Conservation (phyloP, 2,888 invertebrate species). For the Gastracanthus pulcherrimus region DNA sequence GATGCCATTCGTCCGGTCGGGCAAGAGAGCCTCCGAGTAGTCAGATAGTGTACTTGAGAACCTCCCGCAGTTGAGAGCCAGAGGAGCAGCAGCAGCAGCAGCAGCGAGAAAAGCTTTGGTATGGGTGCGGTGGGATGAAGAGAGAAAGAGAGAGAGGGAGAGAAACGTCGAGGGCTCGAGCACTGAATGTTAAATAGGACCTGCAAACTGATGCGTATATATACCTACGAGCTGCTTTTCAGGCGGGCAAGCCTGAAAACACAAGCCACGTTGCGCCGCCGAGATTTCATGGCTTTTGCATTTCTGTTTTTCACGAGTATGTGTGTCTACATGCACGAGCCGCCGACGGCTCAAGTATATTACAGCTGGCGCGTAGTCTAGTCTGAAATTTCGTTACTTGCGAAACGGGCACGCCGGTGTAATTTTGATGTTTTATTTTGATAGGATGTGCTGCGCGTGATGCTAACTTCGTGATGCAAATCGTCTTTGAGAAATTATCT, state of each 20-base stretch:
- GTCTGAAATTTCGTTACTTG: too few species aligned
- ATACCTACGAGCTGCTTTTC: constrained; percentile 40
- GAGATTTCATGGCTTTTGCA: constrained; percentile 34
- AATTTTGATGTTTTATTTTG: too few species aligned
- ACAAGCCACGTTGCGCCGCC: constrained; percentile 35
- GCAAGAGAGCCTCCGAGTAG: constrained; percentile 10
- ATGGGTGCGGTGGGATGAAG: background rate
- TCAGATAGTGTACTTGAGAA: constrained; percentile 28
- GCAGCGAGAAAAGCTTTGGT: constrained; percentile 1
- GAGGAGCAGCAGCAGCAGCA: too few species aligned
- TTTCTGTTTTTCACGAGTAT: background rate
- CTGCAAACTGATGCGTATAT: constrained; percentile 40
- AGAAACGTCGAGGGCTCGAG: constrained; percentile 27
- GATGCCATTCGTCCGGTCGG: constrained; percentile 25
- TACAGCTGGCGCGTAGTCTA: too few species aligned
- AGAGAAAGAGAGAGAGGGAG: background rate
- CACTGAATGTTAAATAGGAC: constrained; percentile 47
- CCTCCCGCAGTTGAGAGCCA: constrained; percentile 8
- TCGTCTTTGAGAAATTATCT: too few species aligned
- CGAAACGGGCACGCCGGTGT: too few species aligned
- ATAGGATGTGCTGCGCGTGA: too few species aligned
- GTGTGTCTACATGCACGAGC: too few species aligned
- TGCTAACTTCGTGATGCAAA: too few species aligned
- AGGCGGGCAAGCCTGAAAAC: constrained; percentile 23
- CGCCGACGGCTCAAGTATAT: too few species aligned